phyloP scores from a whole-genome alignment of 2,888 invertebrate genomes.

The Leptinotarsa rubiginosa region DNA sequence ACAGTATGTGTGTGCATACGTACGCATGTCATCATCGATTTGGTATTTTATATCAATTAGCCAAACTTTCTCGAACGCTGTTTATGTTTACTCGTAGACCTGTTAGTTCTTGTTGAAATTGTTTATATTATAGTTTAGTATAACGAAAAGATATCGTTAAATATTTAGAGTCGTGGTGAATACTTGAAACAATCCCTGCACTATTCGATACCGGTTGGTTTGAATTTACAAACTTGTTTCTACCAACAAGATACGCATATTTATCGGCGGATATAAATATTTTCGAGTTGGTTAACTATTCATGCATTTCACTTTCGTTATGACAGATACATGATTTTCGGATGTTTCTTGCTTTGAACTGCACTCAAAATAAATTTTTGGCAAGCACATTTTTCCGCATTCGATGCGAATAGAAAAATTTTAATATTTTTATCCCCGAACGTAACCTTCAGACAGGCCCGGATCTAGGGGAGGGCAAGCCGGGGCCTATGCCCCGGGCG shows the following conservation, averaged over 20 bases:
- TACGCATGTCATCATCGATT: constrained; percentile 5
- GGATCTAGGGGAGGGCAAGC: no score
- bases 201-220: no score
- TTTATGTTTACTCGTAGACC: background rate
- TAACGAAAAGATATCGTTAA: background rate
- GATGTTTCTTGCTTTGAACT: background rate
- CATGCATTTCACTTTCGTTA: constrained; percentile 15
- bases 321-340: background rate
- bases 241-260: background rate
- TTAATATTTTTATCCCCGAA: no score
- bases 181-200: background rate
- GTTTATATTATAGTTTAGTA: background rate
- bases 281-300: background rate
- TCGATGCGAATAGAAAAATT: background rate
- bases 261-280: background rate
- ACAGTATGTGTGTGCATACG: background rate
- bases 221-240: no score
- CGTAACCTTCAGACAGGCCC: no score
- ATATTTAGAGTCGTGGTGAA: background rate
- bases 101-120: constrained; percentile 3
- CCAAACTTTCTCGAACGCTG: background rate
- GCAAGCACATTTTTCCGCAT: constrained; percentile 9
- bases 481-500: no score
- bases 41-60: background rate
- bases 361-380: constrained; percentile 1